phyloP scores from a whole-genome alignment of 2,113 vertebrate genomes.

The Scolopax mira region DNA sequence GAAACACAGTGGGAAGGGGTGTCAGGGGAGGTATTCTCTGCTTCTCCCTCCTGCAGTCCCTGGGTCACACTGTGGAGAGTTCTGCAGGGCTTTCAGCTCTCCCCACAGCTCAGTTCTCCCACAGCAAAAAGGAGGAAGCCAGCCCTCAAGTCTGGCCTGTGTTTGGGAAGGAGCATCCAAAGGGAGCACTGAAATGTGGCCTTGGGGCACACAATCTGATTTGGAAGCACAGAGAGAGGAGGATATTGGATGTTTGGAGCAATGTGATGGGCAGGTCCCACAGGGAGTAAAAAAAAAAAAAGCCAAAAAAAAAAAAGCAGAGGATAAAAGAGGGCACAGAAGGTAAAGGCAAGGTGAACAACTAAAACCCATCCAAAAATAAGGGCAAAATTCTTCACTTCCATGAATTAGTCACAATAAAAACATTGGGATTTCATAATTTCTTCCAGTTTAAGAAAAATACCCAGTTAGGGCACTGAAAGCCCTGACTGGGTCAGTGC shows the following conservation, averaged over 20 bases:
- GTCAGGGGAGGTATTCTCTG: not conserved
- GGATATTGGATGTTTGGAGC: not conserved
- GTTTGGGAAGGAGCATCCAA: not conserved
- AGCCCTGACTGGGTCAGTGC: not conserved
- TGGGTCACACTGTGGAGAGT: not conserved
- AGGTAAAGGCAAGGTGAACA: not conserved
- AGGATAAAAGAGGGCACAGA: not conserved
- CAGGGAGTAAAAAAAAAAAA: not conserved
- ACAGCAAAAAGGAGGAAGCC: not conserved
- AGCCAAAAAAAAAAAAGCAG: not conserved
- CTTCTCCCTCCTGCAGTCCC: not conserved
- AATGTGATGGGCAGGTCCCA: fast-evolving
- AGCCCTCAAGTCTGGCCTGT: not conserved
- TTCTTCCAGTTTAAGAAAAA: constrained; percentile 50
- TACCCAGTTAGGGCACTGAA: not conserved
- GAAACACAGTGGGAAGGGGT: not conserved
- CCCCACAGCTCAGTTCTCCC: not conserved
- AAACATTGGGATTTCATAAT: constrained; percentile 55
- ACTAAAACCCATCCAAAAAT: not conserved
- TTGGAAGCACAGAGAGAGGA: not conserved
- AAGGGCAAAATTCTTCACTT: constrained; percentile 48
- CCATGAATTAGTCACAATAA: constrained; percentile 43
- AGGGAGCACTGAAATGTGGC: not conserved
- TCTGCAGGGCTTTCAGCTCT: not conserved
- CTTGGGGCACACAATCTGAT: not conserved